These are phyloP conservation scores for Magallana gigas DNA, from an alignment of 1,140 invertebrate species.

Conservation along the genomic window DNA sequence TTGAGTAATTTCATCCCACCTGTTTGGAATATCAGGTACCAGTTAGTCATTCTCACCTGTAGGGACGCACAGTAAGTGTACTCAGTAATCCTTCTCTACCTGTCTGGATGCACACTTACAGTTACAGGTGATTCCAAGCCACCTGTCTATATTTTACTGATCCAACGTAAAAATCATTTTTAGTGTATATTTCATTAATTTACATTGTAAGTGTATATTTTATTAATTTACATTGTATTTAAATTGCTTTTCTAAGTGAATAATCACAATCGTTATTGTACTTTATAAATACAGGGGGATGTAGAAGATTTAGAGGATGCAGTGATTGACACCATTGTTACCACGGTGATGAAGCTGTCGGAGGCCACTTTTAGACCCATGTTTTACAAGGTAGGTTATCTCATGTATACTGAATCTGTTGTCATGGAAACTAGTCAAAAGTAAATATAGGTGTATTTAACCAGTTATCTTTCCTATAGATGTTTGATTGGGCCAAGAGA, in stretches of 20 bases:
- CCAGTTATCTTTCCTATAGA: constrained; percentile 66
- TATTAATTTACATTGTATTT: too few species aligned
- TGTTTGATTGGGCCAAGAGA: constrained; percentile 88
- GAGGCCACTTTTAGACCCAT: constrained; percentile 92
- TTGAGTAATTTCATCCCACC: too few species aligned
- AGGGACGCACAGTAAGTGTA: not conserved
- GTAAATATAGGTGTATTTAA: not conserved
- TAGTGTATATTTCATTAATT: not conserved
- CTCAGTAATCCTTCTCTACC: not conserved
- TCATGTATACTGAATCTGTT: too few species aligned
- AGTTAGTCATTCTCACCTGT: not conserved
- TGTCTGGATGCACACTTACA: not conserved
- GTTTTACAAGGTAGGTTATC: constrained; percentile 84
- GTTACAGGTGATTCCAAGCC: not conserved
- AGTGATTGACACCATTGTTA: constrained; percentile 87
- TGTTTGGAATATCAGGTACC: not conserved
- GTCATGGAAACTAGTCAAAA: not conserved
- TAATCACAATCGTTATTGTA: too few species aligned
- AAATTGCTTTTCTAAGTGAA: too few species aligned
- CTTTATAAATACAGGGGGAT: constrained; percentile 4
- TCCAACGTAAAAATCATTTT: not conserved
- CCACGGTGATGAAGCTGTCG: constrained; percentile 91
- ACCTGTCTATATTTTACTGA: not conserved
- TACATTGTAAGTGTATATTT: not conserved
- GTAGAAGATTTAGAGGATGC: constrained; percentile 84